phyloP scores from a whole-genome alignment of 2,888 invertebrate species.

The Idaea dimidiata region DNA sequence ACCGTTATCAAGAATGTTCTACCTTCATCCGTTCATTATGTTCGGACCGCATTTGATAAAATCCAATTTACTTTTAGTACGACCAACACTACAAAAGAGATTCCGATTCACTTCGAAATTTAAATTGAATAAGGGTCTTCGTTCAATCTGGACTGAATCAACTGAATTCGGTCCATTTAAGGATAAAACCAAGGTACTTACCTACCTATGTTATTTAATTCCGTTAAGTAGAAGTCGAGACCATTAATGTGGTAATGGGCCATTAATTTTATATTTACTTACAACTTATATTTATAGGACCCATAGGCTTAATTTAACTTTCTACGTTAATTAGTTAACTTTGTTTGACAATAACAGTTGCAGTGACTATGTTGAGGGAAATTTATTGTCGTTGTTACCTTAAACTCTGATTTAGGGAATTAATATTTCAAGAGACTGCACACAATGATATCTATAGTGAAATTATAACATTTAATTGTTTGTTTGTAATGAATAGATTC shows the following conservation, averaged over 20 bases:
- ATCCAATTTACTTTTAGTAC: constrained; percentile 49
- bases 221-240: background rate
- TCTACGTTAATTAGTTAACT: background rate
- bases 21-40: constrained; percentile 32
- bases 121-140: constrained; percentile 44
- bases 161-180: constrained; percentile 24
- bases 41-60: constrained; percentile 43
- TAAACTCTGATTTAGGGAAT: background rate
- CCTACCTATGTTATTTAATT: constrained; percentile 6
- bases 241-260: background rate
- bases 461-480: no score
- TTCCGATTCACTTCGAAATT: constrained; percentile 44
- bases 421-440: background rate
- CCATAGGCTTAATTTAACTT: background rate
- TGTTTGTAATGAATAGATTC: no score
- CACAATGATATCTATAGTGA: no score
- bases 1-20: constrained; percentile 9
- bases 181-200: constrained; percentile 10
- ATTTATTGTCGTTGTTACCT: background rate
- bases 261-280: background rate
- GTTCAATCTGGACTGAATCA: constrained; percentile 32
- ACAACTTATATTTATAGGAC: background rate
- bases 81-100: constrained; percentile 38
- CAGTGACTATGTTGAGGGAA: background rate
- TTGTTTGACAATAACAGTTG: background rate